Evolutionary conservation across 2,113 vertebrate species (phyloP), one percentile per base, ranked within the genome.

Genomic region (Peromyscus polionotus): DNA sequence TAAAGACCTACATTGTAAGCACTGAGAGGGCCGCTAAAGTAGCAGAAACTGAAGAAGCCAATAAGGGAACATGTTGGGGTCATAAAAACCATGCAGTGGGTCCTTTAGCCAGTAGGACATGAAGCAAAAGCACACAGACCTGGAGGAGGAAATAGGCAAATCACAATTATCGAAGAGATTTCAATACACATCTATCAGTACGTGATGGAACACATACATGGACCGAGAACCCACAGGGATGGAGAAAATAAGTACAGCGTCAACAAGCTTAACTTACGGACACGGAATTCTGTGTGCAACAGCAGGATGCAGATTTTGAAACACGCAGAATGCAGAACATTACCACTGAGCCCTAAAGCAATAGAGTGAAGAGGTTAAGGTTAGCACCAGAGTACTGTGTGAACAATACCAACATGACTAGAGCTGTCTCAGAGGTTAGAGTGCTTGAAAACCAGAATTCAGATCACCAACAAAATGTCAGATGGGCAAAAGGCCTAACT

Each of bases 231-330:
- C 79, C 17, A 20, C 19, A 2, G 5, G 4, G 33, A 36, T 0
- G 0, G 3, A 1, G 51, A 76, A 48, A 77, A 48, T 39, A 5
- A 4, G 24, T 13, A 7, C 10, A 4, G 8, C 16, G 9, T 1
- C 26, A 5, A 0, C n/a, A 33, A 36, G 0, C 12, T 10, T 19
- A 1, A 20, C 17, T 59, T 33, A 3, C 8, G 3, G 75, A 22
- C 20, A 1, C 2, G 4, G 16, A 45, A 12, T 16, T 28, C 36
- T 65, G 67, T 24, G 24, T 3, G 22, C 10, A n/a, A 51, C 8
- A 4, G 10, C 28, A 36, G 14, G 36, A 75, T 5, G 10, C 12
- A 7, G 20, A 7, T 31, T 87, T 51, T 17, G 51, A 80, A 20
- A 3, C 28, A 24, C 20, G 19, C 17, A 39, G 16, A 54, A 36